Percentiles rank a stretch among this genome's conserved stretches.
Evolutionary conservation across 1,140 invertebrate genomes (phyloP).

Genomic region (Leptestheria dahalacensis): DNA sequence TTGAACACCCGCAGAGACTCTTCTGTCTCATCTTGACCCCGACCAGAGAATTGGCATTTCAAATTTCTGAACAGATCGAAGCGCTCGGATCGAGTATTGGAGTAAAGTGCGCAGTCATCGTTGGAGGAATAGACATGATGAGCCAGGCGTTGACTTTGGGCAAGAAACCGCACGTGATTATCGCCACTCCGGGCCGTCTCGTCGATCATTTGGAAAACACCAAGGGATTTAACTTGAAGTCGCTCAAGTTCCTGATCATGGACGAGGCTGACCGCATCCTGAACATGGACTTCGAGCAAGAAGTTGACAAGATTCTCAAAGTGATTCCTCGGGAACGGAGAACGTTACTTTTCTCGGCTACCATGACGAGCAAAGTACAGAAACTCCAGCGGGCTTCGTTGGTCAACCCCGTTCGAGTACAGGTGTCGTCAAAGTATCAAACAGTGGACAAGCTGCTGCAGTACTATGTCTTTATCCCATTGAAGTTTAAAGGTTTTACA

Average conservation of each 20-base stretch:
- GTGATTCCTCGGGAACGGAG: conserved; percentile 65
- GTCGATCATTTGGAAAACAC: conserved; percentile 86
- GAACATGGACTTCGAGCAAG: conserved; percentile 91
- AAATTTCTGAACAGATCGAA: conserved; percentile 91
- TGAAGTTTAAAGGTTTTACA: conserved; percentile 69
- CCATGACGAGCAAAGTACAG: conserved; percentile 96
- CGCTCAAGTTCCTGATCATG: conserved; percentile 84
- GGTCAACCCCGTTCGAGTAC: conserved; percentile 80
- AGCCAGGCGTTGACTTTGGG: conserved; percentile 75
- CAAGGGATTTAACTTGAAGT: conserved; percentile 79
- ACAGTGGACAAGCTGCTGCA: conserved; percentile 94
- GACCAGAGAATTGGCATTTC: conserved; percentile 90
- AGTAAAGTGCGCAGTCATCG: conserved; percentile 86
- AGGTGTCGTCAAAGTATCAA: conserved; percentile 93
- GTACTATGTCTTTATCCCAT: conserved; percentile 89
- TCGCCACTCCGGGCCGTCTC: conserved; percentile 78
- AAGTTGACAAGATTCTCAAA: conserved; percentile 89
- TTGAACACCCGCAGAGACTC: conserved; percentile 81
- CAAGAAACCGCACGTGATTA: conserved; percentile 90
- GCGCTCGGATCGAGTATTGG: conserved; percentile 73
- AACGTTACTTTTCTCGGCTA: conserved; percentile 88
- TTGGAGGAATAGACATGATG: conserved; percentile 97
- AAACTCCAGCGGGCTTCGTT: conserved; percentile 91
- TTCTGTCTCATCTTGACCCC: conserved; percentile 91
- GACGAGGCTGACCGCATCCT: conserved; percentile 91